Evolutionary conservation across 2,888 invertebrate genomes (phyloP), one percentile per base, ranked within the genome.

Genomic region (Dusona sp.): DNA sequence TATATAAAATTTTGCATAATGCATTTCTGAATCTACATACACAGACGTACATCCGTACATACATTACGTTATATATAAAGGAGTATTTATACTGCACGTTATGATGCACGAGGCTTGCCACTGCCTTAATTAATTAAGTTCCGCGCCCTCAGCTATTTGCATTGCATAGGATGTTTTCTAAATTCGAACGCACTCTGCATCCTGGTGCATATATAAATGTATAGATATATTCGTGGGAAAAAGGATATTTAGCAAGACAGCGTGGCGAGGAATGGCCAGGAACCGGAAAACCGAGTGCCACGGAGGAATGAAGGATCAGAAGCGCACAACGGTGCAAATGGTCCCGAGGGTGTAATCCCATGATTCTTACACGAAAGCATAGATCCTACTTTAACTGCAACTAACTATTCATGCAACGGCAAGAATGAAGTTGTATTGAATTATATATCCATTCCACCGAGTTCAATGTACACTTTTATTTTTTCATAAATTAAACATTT

Each of bases 51-150:
- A 33, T 45, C 11, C 38, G 48, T 25, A 72, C 29, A 74, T 75
- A 70, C 33, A 64, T 3, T 68, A 22, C 19, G 36, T 16, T n/a
- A 36, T 61, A 36, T 61, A 75, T 51, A 75, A 54, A 51, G 22
- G 42, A 68, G 73, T 79, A 74, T 85, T 85, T 83, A 85, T 85
- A 78, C 80, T 54, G 73, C 73, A 42, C 29, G 80, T 79, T 81
- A 83, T 84, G 86, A 84, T 73, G 84, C 57, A 78, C 81, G 80
- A 64, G 22, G 29, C 74, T 81, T 74, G 75, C 16, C 65, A 42
- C 75, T 75, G 82, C 87, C 88, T 92, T 92, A 92, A 92, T 92
- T 92, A 92, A 92, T 92, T 91, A 91, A 92, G 89, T 91, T 90
- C 87, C 88, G 87, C 89, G 79, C 70, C 86, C 72, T 89, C 88